Evolutionary conservation across 2,888 invertebrate species (phyloP), one percentile per base, ranked within the genome.

Genomic region (Exocentrus adspersus): DNA sequence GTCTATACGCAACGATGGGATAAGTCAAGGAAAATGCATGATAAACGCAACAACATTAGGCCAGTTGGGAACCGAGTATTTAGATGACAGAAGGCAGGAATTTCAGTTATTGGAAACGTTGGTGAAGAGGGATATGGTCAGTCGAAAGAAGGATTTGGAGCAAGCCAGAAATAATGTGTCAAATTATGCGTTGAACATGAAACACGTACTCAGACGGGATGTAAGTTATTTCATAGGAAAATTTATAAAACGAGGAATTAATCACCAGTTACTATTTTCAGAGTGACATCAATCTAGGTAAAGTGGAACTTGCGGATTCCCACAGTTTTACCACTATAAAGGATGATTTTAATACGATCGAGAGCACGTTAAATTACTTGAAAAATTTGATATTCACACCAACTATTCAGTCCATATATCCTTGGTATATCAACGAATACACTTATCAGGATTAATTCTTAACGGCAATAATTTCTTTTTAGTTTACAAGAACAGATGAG

Each of bases 41-140:
- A 84, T 88, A 78, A 86, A 86, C 17, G 87, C 89, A 0, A 89
- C 88, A 0, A 85, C 87, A 73, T 86, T 90, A 83, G 90, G 90
- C 0, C 90, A 90, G 74, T 79, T 89, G 1, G 89, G 89, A 0
- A 86, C 87, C 71, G 90, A 90, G 75, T 88, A 90, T 76, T 80
- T 89, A 20, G 88, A 89, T 56, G 88, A 90, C 68, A 82, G 88
- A 54, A 86, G 87, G 65, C 85, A 84, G 51, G 88, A 88, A 71
- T 90, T 87, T 75, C 85, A 85, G 71, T 84, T 83, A 52, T 76
- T 90, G 65, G 87, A 89, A 70, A 82, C 83, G 52, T 85, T 86
- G 57, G 87, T 90, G 43, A 88, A 88, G 79, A 81, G 81, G 2
- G 89, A 89, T 70, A 88, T 90, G 88, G 86, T 85, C 68, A 86